Percentiles rank a stretch among this genome's conserved stretches.
Evolutionary conservation across 1,140 invertebrate species (phyloP).

Genomic region (Trichoplusia ni): DNA sequence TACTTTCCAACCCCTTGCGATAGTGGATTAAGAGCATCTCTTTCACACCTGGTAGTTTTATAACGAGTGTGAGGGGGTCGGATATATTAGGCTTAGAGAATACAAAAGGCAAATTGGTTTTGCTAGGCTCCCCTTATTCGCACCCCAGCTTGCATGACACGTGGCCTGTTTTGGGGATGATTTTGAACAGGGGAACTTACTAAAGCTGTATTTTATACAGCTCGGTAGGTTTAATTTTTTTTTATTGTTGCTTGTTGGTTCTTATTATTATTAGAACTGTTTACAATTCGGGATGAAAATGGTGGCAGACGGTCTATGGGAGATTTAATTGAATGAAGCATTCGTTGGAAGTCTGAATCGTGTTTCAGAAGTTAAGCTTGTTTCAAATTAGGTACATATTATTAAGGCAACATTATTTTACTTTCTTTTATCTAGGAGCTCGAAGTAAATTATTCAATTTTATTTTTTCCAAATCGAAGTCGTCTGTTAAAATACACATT

Average conservation of each 20-base stretch:
- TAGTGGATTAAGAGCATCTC: constrained; percentile 22
- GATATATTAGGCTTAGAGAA: constrained; percentile 35
- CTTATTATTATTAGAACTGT: constrained; percentile 9
- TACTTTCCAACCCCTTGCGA: constrained; percentile 26
- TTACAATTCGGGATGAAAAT: background rate
- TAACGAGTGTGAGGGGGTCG: constrained; percentile 33
- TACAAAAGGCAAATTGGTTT: constrained; percentile 54
- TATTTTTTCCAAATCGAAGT: no score
- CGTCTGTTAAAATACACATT: no score
- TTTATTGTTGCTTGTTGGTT: background rate
- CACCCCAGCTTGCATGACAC: constrained; percentile 53
- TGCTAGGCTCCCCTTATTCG: constrained; percentile 53
- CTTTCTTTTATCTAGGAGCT: no score
- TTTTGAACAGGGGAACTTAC: constrained; percentile 31
- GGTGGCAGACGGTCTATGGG: no score
- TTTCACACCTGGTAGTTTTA: constrained; percentile 27
- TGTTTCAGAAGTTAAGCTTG: no score
- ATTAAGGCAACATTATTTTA: no score
- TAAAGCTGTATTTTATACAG: constrained; percentile 10
- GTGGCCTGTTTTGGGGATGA: constrained; percentile 60
- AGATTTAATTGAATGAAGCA: no score
- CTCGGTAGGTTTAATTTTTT: constrained; percentile 19
- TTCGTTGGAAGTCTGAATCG: no score
- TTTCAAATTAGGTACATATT: no score
- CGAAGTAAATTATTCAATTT: no score